Base-by-base conservation (phyloP, 2,888 invertebrate genomes). In the Scaptomyza flava region DNA sequence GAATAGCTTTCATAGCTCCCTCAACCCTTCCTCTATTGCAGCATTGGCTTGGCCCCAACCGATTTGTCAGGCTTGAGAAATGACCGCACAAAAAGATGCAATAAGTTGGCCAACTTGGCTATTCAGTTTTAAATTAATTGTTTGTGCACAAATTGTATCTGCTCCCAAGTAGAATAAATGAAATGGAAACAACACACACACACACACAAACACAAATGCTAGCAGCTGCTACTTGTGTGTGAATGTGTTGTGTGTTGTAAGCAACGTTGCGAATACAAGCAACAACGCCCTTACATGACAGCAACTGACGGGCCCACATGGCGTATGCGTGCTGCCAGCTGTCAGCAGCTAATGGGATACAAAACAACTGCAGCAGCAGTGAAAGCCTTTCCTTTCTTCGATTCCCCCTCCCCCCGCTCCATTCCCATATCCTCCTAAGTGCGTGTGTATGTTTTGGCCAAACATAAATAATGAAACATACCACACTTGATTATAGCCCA, bases 291-390 rank as follows among this genome's bases (percentile, higher is more conserved):
- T 79, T 77, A 79, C 84, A 84, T 84, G 85, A 84, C 85, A 89
- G 77, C 77, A 77, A 85, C 74, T 85, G 83, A 88, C 85, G 83
- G 72, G 64, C 75, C 75, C 77, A 89, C 87, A 83, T 85, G 85
- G 77, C 85, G 81, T 77, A 81, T 83, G 80, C 78, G 76, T 80
- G 75, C 70, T 81, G 72, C 71, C 72, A 74, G 66, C 68, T 67
- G 72, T 68, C 72, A 72, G 30, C 71, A 72, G 66, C 70, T 68
- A 76, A 72, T 68, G 68, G 71, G 68, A 77, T 70, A 62, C 74
- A 69, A 77, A 76, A 72, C 77, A 72, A 77, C 63, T 68, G 69
- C 68, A 62, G 62, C 56, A 38, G 45, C 53, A 53, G 45, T 51
- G 52, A 61, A 52, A 46, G 70, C 48, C 48, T 46, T 51, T 17